Evolutionary conservation across 2,113 vertebrate species (phyloP).

Genomic region (Aspidoscelis tigris): DNA sequence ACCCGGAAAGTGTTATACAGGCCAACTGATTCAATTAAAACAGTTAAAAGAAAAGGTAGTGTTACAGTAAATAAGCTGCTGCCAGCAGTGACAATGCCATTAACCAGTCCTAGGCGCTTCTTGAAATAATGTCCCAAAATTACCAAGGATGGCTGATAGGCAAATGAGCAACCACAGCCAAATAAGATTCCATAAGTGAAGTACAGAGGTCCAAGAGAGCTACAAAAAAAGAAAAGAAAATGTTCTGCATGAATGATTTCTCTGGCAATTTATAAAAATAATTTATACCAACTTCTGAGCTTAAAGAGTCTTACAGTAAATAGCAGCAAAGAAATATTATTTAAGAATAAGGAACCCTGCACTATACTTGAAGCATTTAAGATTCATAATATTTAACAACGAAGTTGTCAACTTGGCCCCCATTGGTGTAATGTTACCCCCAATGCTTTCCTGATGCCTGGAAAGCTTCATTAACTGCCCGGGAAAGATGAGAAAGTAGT

Average conservation of each 20-base stretch:
- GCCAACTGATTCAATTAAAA: conserved; percentile 70
- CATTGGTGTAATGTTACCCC: too few species aligned
- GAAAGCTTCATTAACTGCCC: too few species aligned
- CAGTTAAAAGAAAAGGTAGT: conserved; percentile 84
- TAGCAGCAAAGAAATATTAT: too few species aligned
- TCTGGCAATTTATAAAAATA: not conserved
- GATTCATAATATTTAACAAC: too few species aligned
- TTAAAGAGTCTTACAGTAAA: not conserved
- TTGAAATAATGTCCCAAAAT: conserved; percentile 97
- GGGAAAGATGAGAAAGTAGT: too few species aligned
- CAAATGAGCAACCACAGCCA: conserved; percentile 94
- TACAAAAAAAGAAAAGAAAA: conserved; percentile 59
- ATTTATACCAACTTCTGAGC: not conserved
- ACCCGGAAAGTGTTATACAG: conserved; percentile 83
- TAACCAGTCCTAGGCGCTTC: conserved; percentile 93
- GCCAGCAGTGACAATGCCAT: conserved; percentile 95
- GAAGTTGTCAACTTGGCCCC: too few species aligned
- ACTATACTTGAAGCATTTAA: too few species aligned
- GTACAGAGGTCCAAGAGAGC: conserved; percentile 89
- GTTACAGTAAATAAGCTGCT: conserved; percentile 93
- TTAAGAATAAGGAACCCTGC: too few species aligned
- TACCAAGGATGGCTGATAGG: conserved; percentile 96
- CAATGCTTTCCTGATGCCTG: too few species aligned
- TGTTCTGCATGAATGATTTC: not conserved
- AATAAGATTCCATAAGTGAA: conserved; percentile 96